A percentile compares a stretch with the other conserved stretches of the same genome.
phyloP scores from a whole-genome alignment of 1,140 invertebrate genomes.

The Drosophila nannoptera region DNA sequence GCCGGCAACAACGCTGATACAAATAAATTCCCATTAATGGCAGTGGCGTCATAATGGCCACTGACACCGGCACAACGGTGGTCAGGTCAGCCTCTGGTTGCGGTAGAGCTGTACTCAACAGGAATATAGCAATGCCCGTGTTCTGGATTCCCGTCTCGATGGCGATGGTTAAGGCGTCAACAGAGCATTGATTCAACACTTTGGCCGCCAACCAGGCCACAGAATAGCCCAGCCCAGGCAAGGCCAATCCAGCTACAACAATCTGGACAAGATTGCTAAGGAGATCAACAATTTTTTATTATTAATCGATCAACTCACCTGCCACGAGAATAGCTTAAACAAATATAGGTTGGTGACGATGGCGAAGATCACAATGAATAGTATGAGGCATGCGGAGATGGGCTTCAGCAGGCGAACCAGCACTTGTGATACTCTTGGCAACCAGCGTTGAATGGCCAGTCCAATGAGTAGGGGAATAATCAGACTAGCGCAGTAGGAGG shows the following conservation, averaged over 20 bases:
- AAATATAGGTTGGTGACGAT: conserved; percentile 94
- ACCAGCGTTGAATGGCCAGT: conserved; percentile 85
- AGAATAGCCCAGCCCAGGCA: conserved; percentile 93
- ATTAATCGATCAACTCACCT: conserved; percentile 81
- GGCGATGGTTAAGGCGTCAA: conserved; percentile 90
- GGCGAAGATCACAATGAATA: conserved; percentile 96
- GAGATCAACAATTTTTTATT: background rate
- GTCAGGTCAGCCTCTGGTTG: conserved; percentile 89
- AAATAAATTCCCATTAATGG: conserved; percentile 82
- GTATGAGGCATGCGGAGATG: conserved; percentile 89
- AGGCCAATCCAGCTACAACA: conserved; percentile 87
- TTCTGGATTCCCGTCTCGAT: conserved; percentile 97
- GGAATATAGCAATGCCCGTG: conserved; percentile 92
- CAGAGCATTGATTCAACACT: conserved; percentile 82
- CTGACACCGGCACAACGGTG: conserved; percentile 92
- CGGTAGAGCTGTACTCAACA: conserved; percentile 84
- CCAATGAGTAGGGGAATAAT: conserved; percentile 91
- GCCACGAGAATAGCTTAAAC: conserved; percentile 92
- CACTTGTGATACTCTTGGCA: conserved; percentile 84
- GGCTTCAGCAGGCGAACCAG: conserved; percentile 91
- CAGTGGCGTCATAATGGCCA: conserved; percentile 95
- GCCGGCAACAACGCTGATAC: conserved; percentile 43
- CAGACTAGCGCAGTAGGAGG: conserved; percentile 86
- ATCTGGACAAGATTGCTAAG: conserved; percentile 81
- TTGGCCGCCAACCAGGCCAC: conserved; percentile 84